These are phyloP conservation scores for Periphyllus acericola DNA, from an alignment of 2,888 invertebrate genomes.

Conservation along the genomic window DNA sequence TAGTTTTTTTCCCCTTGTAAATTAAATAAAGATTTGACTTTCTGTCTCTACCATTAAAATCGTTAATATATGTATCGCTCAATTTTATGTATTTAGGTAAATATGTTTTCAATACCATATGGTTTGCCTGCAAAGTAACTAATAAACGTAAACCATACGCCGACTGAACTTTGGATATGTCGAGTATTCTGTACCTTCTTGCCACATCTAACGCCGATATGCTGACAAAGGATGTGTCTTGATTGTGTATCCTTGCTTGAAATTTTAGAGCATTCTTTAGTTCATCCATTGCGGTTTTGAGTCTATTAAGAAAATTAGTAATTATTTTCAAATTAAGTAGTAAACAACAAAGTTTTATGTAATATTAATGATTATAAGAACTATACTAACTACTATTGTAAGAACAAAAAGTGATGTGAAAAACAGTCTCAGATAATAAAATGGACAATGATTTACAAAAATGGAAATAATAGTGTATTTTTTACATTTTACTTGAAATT, in stretches of 20 bases:
- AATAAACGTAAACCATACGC: conserved; percentile 26
- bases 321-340: neutral
- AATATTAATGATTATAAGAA: neutral
- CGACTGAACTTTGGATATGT: conserved; percentile 38
- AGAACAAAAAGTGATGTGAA: neutral
- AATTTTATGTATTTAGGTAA: conserved; percentile 33
- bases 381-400: too few relatives aligned
- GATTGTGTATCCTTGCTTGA: conserved; percentile 17
- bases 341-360: neutral
- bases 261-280: conserved; percentile 18
- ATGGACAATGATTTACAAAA: neutral
- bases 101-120: conserved; percentile 37
- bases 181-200: conserved; percentile 14
- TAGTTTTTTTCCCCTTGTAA: conserved; percentile 10
- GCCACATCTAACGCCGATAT: conserved; percentile 19
- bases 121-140: conserved; percentile 1
- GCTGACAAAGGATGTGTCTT: conserved; percentile 1
- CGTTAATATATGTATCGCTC: conserved; percentile 20
- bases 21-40: conserved; percentile 10
- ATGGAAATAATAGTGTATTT: neutral
- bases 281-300: conserved; percentile 2
- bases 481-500: too few relatives aligned
- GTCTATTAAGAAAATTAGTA: neutral
- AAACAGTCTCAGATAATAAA: neutral
- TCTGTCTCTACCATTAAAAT: neutral